Base-by-base conservation (phyloP, 2,113 vertebrate genomes). In the Mugil cephalus region DNA sequence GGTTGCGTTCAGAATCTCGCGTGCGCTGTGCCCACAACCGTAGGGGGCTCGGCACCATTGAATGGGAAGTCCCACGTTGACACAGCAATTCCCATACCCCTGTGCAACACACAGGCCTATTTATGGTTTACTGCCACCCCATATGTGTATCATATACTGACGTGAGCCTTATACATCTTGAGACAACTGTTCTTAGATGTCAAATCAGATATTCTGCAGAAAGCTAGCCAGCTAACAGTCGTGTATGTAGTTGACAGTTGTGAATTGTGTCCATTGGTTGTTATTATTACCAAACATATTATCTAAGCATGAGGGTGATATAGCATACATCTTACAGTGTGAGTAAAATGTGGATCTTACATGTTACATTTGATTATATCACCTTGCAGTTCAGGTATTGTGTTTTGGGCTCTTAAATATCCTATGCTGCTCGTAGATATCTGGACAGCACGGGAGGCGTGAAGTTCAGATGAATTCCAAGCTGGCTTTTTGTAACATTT, bases 11-110 rank as follows among this genome's bases (percentile, higher is more conserved):
- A 47, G 69, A 21, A 35, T 19, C 46, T 6, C 21, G 40, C 48
- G 14, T 45, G 63, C 24, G 66, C 60, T 63, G 55, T 60, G 58
- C 54, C 35, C 47, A 48, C 56, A 45, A 77, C 69, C 67, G 42
- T 62, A 46, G 69, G 54, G 59, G 42, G 24, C 2, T 30, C 65
- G 68, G 69, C 64, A 59, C 30, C 48, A 35, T 73, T 82, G 34
- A 69, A 79, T 66, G 46, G 10, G 56, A 52, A 86, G 79, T 46
- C 74, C 82, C 77, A 82, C 79, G 79, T 91, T 87, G 83, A 88
- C 83, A 83, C 77, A 78, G 84, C 82, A 81, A 43, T 62, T 78
- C 83, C 56, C 60, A 58, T 53, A 19, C 10, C 19, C n/a, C 30
- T 46, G 43, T 68, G 45, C 38, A 34, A 39, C 50, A 47, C 51